Evolutionary conservation across 2,113 vertebrate species (phyloP).

Genomic region (Amphilophus citrinellus): DNA sequence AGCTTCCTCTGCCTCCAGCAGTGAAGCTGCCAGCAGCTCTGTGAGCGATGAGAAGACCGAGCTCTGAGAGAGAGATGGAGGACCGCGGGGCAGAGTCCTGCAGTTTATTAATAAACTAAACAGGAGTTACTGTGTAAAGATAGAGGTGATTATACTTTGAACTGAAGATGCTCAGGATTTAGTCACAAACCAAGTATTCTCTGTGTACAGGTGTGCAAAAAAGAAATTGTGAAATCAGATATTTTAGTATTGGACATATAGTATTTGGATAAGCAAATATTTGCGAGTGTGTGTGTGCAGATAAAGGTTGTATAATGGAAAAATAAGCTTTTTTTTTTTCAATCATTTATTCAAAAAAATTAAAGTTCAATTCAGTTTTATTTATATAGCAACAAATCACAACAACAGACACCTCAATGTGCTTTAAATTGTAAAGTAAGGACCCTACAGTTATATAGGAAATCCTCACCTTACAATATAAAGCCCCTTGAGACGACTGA

Average conservation of each 20-base stretch:
- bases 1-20: not conserved
- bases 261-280: not conserved
- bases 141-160: not conserved
- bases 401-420: too few relatives aligned
- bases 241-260: not conserved
- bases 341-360: too few relatives aligned
- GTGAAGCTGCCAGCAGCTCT: not conserved
- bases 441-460: too few relatives aligned
- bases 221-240: not conserved
- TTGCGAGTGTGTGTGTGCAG: too few relatives aligned
- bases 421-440: too few relatives aligned
- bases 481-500: too few relatives aligned
- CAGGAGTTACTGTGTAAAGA: fast-evolving
- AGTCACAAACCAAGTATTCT: not conserved
- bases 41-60: conserved; percentile 38
- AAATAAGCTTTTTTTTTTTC: too few relatives aligned
- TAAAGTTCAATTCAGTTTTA: too few relatives aligned
- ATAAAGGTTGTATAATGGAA: too few relatives aligned
- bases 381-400: too few relatives aligned
- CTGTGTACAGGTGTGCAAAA: not conserved
- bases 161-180: not conserved
- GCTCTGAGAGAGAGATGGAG: conserved; percentile 32
- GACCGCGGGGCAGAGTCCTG: not conserved
- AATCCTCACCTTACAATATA: too few relatives aligned
- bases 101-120: too few relatives aligned